These are phyloP conservation scores for Clarias macrocephalus DNA, from an alignment of 2,113 vertebrate genomes.

Conservation along the genomic window DNA sequence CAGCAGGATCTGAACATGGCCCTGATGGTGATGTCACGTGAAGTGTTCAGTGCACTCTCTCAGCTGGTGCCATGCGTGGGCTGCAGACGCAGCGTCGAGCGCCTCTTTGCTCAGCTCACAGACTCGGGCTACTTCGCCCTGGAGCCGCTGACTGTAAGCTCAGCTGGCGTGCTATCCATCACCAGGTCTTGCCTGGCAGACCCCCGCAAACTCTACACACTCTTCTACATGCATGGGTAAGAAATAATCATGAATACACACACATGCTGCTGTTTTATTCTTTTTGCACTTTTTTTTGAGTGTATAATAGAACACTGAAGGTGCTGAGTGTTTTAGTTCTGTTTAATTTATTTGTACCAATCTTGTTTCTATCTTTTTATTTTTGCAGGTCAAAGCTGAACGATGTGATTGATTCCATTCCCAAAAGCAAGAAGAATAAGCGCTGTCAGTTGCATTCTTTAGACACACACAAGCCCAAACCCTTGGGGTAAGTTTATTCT, in stretches of 20 bases:
- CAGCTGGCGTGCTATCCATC: conserved; percentile 87
- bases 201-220: conserved; percentile 88
- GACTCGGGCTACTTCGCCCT: conserved; percentile 91
- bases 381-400: conserved; percentile 90
- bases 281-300: not conserved
- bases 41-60: conserved; percentile 86
- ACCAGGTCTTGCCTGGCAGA: conserved; percentile 88
- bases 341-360: not conserved
- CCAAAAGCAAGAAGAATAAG: conserved; percentile 99
- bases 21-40: conserved; percentile 91
- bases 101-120: conserved; percentile 91
- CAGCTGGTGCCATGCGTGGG: conserved; percentile 95
- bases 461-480: conserved; percentile 97
- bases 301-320: not conserved
- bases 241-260: conserved; percentile 48
- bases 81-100: conserved; percentile 93
- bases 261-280: too few species aligned
- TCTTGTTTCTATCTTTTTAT: not conserved
- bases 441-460: conserved; percentile 95
- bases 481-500: conserved; percentile 85
- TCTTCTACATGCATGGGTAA: conserved; percentile 95
- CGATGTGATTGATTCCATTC: conserved; percentile 93
- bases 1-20: conserved; percentile 87
- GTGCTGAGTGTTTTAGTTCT: not conserved
- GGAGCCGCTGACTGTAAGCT: conserved; percentile 89